phyloP scores from a whole-genome alignment of 2,888 invertebrate species.

The Drosophila barbarae region DNA sequence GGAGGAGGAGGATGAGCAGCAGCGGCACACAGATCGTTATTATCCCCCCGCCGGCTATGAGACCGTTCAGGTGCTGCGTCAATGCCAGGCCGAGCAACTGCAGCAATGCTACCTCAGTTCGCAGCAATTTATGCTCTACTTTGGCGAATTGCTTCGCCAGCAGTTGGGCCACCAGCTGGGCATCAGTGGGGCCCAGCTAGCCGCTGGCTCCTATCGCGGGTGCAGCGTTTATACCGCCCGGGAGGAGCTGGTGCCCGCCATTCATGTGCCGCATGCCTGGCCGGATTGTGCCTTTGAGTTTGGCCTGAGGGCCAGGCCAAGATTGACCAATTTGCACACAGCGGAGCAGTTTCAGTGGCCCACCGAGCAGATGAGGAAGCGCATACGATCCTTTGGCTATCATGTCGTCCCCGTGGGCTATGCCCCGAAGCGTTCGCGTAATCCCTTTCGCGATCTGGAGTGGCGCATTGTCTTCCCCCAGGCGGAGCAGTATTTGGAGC shows the following conservation, averaged over 20 bases:
- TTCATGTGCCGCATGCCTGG: slow-evolving; percentile 82
- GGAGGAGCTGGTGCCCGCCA: slow-evolving; percentile 86
- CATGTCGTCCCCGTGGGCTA: slow-evolving; percentile 86
- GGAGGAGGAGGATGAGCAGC: slow-evolving; percentile 35
- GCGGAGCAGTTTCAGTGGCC: slow-evolving; percentile 86
- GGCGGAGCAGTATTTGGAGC: slow-evolving; percentile 88
- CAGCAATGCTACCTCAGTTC: slow-evolving; percentile 82
- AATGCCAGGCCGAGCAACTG: slow-evolving; percentile 66
- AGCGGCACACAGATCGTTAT: neutral
- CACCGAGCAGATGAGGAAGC: slow-evolving; percentile 83
- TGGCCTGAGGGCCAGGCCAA: slow-evolving; percentile 82
- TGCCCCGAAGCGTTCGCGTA: slow-evolving; percentile 83
- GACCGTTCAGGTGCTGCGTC: slow-evolving; percentile 62
- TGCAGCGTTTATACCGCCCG: slow-evolving; percentile 84
- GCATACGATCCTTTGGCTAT: slow-evolving; percentile 85
- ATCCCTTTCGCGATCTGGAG: slow-evolving; percentile 84
- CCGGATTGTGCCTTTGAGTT: slow-evolving; percentile 87
- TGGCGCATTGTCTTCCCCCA: slow-evolving; percentile 90
- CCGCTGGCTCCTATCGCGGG: slow-evolving; percentile 83
- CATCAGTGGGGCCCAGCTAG: slow-evolving; percentile 81
- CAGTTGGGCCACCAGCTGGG: slow-evolving; percentile 83
- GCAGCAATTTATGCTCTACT: slow-evolving; percentile 85
- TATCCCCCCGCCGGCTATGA: slow-evolving; percentile 61
- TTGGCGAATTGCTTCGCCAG: slow-evolving; percentile 83
- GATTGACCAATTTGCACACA: slow-evolving; percentile 82